A percentile compares a stretch with the other conserved stretches of the same genome.
Evolutionary conservation across 2,113 vertebrate genomes (phyloP).

Genomic region (Mohoua ochrocephala): DNA sequence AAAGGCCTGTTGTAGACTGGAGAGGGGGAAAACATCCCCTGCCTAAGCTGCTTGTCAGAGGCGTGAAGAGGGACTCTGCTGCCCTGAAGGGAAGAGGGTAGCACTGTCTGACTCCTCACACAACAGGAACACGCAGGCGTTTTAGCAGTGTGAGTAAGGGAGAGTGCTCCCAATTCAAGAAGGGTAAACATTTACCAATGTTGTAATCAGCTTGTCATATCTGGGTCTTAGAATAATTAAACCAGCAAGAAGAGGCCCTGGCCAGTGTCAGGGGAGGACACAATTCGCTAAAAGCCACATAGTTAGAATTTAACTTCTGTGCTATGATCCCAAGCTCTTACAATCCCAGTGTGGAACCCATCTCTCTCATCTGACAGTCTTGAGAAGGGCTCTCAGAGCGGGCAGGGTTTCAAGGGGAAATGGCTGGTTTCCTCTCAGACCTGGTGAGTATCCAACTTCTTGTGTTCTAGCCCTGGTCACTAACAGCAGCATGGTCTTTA

Average conservation of each 20-base stretch:
- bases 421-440: constrained; percentile 34
- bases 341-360: background rate
- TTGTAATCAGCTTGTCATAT: background rate
- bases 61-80: background rate
- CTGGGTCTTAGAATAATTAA: constrained; percentile 52
- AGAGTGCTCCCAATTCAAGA: background rate
- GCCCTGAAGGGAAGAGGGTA: background rate
- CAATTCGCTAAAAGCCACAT: background rate
- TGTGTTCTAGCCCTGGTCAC: background rate
- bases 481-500: background rate
- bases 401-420: background rate
- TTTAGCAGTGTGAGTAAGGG: background rate
- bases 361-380: background rate
- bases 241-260: background rate
- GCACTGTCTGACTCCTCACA: background rate
- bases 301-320: constrained; percentile 34
- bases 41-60: background rate
- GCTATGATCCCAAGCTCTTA: background rate
- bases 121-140: accelerated
- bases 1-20: background rate
- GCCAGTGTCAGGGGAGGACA: background rate
- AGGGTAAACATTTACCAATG: background rate
- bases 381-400: background rate
- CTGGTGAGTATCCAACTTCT: constrained; percentile 47
- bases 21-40: background rate